Percentiles rank a stretch among this genome's conserved stretches.
Conservation (phyloP, 2,113 vertebrate species). For the Acanthochromis polyacanthus region DNA sequence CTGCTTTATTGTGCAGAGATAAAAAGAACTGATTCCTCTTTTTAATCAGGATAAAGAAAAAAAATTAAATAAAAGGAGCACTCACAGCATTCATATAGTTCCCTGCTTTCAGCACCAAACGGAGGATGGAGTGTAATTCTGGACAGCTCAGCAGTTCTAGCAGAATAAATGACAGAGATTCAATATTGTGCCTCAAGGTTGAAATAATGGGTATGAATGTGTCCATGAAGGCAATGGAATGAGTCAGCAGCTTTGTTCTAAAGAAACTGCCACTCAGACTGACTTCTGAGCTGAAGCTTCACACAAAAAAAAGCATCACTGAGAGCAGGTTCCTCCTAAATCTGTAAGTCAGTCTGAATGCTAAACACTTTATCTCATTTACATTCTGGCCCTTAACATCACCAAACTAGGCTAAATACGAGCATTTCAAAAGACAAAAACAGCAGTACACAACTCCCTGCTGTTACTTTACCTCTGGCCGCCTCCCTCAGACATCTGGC, state of each 20-base stretch:
- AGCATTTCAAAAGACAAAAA: slow-evolving; percentile 28
- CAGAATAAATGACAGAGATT: slow-evolving; percentile 37
- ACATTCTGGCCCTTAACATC: slow-evolving; percentile 13
- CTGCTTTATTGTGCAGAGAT: slow-evolving; percentile 29
- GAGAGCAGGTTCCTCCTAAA: slow-evolving; percentile 6
- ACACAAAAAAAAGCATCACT: background rate
- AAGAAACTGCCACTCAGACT: slow-evolving; percentile 5
- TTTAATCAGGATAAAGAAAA: slow-evolving; percentile 36
- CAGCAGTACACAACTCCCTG: slow-evolving; percentile 63
- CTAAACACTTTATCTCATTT: background rate
- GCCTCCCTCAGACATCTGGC: slow-evolving; percentile 87
- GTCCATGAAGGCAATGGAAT: slow-evolving; percentile 20
- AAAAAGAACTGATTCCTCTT: slow-evolving; percentile 38
- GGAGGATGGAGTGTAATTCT: slow-evolving; percentile 87
- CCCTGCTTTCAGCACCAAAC: slow-evolving; percentile 87
- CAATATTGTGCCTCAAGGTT: slow-evolving; percentile 18
- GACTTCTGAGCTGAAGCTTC: background rate
- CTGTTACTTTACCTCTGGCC: slow-evolving; percentile 84
- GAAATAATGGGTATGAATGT: slow-evolving; percentile 27
- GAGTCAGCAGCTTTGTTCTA: slow-evolving; percentile 45
- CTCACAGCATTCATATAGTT: slow-evolving; percentile 91
- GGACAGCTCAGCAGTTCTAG: slow-evolving; percentile 87
- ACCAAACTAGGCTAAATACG: slow-evolving; percentile 17
- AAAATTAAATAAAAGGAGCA: slow-evolving; percentile 29
- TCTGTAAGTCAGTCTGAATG: slow-evolving; percentile 5